Evolutionary conservation across 2,797 vertebrate genomes (phyloP).

Genomic region (Orestias chungarensis): DNA sequence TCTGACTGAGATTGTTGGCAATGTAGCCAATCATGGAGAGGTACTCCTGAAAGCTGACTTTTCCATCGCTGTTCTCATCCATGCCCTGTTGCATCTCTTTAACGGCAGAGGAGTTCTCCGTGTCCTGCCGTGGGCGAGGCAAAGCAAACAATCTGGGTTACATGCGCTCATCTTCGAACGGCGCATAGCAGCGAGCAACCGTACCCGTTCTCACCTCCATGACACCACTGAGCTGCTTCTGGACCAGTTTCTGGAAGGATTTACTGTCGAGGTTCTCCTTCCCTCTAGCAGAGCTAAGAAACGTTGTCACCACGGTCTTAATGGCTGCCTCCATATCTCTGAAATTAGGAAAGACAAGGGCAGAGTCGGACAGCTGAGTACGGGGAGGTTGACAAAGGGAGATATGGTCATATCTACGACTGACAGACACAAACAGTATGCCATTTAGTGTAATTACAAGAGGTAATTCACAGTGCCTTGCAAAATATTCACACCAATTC

Average conservation of each 20-base stretch:
- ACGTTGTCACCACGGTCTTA: conserved; percentile 71
- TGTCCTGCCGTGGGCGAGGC: conserved; percentile 55
- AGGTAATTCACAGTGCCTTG: not conserved
- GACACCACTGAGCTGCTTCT: conserved; percentile 66
- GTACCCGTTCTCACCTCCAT: conserved; percentile 65
- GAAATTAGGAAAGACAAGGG: conserved; percentile 16
- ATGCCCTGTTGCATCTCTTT: conserved; percentile 75
- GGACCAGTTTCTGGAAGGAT: conserved; percentile 72
- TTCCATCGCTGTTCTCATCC: conserved; percentile 75
- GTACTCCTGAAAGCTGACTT: conserved; percentile 80
- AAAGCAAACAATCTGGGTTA: not conserved
- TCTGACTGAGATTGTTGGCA: conserved; percentile 65
- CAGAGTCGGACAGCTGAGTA: conserved; percentile 21
- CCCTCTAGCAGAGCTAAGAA: conserved; percentile 56
- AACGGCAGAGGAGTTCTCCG: conserved; percentile 61
- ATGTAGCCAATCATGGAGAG: conserved; percentile 75
- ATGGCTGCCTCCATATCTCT: conserved; percentile 78
- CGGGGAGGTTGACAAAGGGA: conserved; percentile 7
- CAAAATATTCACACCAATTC: not conserved
- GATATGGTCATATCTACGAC: conserved; percentile 37
- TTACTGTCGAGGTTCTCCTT: conserved; percentile 61
- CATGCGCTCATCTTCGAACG: not conserved
- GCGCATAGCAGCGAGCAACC: not conserved
- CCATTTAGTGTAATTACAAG: conserved; percentile 24
- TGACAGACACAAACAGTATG: conserved; percentile 15